phyloP scores from a whole-genome alignment of 2,113 vertebrate species.

The Leuciscus idus region DNA sequence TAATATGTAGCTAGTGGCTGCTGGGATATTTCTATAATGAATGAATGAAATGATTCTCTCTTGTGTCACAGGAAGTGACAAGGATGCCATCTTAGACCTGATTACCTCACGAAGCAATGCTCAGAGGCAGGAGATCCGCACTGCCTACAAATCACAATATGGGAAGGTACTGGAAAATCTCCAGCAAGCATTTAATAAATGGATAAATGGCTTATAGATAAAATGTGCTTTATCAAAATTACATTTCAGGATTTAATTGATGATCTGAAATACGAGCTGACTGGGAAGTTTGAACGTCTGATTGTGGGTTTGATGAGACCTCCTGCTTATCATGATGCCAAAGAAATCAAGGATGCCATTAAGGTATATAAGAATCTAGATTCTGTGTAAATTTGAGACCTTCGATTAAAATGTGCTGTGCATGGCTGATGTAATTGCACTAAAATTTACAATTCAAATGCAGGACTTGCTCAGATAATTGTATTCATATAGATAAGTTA shows the following conservation, averaged over 20 bases:
- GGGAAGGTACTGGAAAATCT: conserved; percentile 82
- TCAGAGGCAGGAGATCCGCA: conserved; percentile 86
- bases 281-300: conserved; percentile 94
- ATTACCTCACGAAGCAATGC: conserved; percentile 88
- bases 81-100: conserved; percentile 92
- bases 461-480: background rate
- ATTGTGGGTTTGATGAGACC: conserved; percentile 93
- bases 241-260: conserved; percentile 87
- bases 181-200: conserved; percentile 2
- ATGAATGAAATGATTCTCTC: background rate
- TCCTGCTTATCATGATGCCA: conserved; percentile 88
- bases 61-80: conserved; percentile 87
- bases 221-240: background rate
- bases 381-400: background rate
- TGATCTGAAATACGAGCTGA: conserved; percentile 96
- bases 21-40: background rate
- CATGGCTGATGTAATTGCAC: background rate
- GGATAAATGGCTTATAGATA: background rate
- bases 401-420: background rate
- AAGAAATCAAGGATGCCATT: conserved; percentile 93
- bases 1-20: background rate
- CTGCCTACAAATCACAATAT: conserved; percentile 89
- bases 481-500: background rate
- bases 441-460: background rate
- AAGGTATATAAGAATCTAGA: conserved; percentile 73